A percentile compares a stretch with the other conserved stretches of the same genome.
Conservation (phyloP, 2,888 invertebrate species). For the Platycheirus albimanus region DNA sequence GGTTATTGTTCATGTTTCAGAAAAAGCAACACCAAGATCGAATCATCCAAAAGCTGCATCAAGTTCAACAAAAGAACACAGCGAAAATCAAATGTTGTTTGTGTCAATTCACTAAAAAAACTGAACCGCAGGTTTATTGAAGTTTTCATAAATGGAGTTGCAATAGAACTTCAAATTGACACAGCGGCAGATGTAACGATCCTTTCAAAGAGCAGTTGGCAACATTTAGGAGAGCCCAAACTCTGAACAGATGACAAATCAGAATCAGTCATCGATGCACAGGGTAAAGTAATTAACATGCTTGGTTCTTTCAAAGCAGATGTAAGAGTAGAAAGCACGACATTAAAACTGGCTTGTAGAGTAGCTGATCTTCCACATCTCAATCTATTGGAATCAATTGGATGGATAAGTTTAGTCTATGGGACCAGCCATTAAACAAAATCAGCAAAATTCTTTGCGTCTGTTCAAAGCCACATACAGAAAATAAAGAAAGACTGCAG, state of each 20-base stretch:
- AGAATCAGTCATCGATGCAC: slow-evolving; percentile 12
- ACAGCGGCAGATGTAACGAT: slow-evolving; percentile 50
- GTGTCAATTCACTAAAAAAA: slow-evolving; percentile 4
- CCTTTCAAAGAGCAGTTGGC: slow-evolving; percentile 3
- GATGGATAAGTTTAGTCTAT: slow-evolving; percentile 12
- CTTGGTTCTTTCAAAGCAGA: background rate
- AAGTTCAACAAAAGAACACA: slow-evolving; percentile 26
- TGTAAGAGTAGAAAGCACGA: background rate
- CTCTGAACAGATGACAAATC: background rate
- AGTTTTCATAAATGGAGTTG: slow-evolving; percentile 16
- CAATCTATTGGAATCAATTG: background rate
- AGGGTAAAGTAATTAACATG: background rate
- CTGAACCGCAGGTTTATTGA: slow-evolving; percentile 27
- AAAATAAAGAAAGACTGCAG: slow-evolving; percentile 18
- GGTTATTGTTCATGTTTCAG: slow-evolving; percentile 57
- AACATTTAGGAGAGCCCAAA: background rate
- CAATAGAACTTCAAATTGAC: slow-evolving; percentile 41
- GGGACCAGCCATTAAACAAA: slow-evolving; percentile 21
- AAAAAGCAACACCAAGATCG: background rate
- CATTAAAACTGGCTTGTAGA: background rate
- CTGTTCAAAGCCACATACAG: background rate
- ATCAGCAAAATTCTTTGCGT: slow-evolving; percentile 8
- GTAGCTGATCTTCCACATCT: slow-evolving; percentile 8
- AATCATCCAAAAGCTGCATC: slow-evolving; percentile 1
- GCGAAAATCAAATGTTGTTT: slow-evolving; percentile 13